Conservation (phyloP, 2,797 vertebrate species). For the Gastrophryne carolinensis region DNA sequence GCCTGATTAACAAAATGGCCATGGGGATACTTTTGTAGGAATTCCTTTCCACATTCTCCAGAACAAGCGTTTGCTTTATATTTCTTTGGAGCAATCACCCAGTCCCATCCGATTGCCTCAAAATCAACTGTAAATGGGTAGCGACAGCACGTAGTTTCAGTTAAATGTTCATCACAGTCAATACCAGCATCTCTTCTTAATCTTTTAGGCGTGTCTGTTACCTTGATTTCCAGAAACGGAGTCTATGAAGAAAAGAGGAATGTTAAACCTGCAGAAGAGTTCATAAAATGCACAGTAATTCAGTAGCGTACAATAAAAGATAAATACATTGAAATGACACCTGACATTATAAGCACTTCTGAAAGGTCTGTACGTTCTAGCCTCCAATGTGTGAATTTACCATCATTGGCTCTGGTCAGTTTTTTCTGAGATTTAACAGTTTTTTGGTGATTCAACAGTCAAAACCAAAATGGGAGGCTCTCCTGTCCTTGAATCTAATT, state of each 20-base stretch:
- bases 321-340: too few relatives aligned
- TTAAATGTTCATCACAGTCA: slow-evolving; percentile 91
- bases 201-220: slow-evolving; percentile 85
- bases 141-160: slow-evolving; percentile 90
- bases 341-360: too few relatives aligned
- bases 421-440: too few relatives aligned
- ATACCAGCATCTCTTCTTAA: slow-evolving; percentile 85
- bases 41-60: slow-evolving; percentile 94
- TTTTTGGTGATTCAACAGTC: too few relatives aligned
- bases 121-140: slow-evolving; percentile 96
- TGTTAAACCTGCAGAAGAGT: too few relatives aligned
- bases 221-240: slow-evolving; percentile 95
- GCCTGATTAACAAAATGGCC: slow-evolving; percentile 94
- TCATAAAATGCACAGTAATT: too few relatives aligned
- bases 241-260: slow-evolving; percentile 71
- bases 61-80: slow-evolving; percentile 98
- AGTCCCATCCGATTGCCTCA: slow-evolving; percentile 94
- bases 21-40: slow-evolving; percentile 94
- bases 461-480: too few relatives aligned
- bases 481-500: too few relatives aligned
- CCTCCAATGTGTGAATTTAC: too few relatives aligned
- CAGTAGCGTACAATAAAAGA: too few relatives aligned
- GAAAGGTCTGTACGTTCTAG: too few relatives aligned
- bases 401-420: too few relatives aligned
- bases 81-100: slow-evolving; percentile 97